phyloP scores from a whole-genome alignment of 2,797 vertebrate genomes.

The Spheniscus humboldti region DNA sequence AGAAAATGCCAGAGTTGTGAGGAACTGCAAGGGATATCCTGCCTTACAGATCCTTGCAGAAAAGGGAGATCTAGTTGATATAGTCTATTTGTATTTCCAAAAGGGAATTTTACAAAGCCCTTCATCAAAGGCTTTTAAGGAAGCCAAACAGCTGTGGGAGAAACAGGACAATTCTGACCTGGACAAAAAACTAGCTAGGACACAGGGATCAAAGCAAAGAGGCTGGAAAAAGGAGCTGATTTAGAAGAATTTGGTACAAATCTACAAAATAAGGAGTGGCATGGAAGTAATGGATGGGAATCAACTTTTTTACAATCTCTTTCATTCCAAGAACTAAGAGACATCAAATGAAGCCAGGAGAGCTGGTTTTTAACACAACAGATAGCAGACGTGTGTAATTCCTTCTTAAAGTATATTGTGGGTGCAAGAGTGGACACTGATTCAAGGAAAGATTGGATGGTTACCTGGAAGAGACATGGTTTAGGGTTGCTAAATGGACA shows the following conservation, averaged over 20 bases:
- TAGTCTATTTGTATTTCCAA: background rate
- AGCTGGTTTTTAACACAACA: background rate
- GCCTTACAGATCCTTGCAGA: background rate
- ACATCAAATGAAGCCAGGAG: background rate
- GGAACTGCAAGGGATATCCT: background rate
- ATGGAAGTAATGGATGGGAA: background rate
- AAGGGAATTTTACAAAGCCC: background rate
- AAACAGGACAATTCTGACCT: background rate
- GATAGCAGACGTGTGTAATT: background rate
- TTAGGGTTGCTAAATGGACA: background rate
- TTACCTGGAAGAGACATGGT: background rate
- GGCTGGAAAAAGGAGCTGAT: background rate
- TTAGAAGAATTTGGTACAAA: background rate
- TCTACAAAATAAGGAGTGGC: background rate
- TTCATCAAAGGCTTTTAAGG: background rate
- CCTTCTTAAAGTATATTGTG: background rate
- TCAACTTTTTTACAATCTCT: background rate
- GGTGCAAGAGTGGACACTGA: background rate
- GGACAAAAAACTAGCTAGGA: background rate
- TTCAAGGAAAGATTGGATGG: background rate
- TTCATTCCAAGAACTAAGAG: background rate
- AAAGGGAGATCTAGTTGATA: background rate
- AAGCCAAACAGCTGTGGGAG: background rate
- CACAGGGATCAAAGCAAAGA: background rate
- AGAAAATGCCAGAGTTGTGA: background rate